Evolutionary conservation across 2,888 invertebrate genomes (phyloP).

Genomic region (Heteropelma amictum): DNA sequence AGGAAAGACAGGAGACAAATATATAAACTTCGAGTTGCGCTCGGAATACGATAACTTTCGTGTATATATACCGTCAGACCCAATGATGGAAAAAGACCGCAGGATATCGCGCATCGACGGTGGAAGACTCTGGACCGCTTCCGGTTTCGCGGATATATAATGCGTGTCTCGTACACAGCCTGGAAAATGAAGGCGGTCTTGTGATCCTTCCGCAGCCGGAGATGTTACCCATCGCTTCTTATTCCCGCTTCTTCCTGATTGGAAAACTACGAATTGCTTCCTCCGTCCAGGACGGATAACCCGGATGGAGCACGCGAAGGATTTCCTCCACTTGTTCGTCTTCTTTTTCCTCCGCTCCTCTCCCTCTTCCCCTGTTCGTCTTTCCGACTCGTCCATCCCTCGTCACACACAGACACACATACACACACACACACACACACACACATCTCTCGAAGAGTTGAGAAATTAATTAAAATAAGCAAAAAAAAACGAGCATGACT

Average conservation of each 20-base stretch:
- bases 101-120: not conserved
- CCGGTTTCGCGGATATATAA: constrained; percentile 68
- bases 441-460: constrained; percentile 42
- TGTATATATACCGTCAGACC: not conserved
- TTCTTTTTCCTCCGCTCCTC: constrained; percentile 19
- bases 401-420: not conserved
- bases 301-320: constrained; percentile 48
- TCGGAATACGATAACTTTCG: constrained; percentile 24
- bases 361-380: not conserved
- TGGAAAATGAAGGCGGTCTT: constrained; percentile 70
- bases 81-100: not conserved
- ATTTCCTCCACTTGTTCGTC: constrained; percentile 45
- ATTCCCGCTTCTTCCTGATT: constrained; percentile 62
- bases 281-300: constrained; percentile 66
- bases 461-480: constrained; percentile 59
- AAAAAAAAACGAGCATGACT: constrained; percentile 22
- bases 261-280: constrained; percentile 74
- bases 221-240: constrained; percentile 41
- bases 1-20: constrained; percentile 22
- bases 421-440: not conserved
- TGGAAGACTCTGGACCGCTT: constrained; percentile 65
- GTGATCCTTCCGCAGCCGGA: constrained; percentile 49
- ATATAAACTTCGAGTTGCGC: constrained; percentile 35
- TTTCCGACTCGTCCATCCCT: not conserved
- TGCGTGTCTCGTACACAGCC: constrained; percentile 71